A percentile compares a stretch with the other conserved stretches of the same genome.
Evolutionary conservation across 2,888 invertebrate genomes (phyloP).

Genomic region (Melolontha melolontha): DNA sequence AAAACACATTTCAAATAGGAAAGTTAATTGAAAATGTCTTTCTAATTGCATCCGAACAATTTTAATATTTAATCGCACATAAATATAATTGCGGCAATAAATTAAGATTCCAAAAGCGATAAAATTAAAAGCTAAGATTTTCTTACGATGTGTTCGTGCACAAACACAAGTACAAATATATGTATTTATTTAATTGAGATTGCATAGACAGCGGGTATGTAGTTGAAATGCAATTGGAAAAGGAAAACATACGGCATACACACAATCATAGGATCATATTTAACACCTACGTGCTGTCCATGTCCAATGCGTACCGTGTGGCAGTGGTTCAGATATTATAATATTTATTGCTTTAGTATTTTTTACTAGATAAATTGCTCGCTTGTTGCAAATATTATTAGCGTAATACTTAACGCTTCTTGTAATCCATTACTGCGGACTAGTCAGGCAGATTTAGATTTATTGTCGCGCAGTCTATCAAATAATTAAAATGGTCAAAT

Average conservation of each 20-base stretch:
- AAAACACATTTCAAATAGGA: conserved; percentile 26
- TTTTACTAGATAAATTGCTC: conserved; percentile 23
- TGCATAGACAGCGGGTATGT: conserved; percentile 7
- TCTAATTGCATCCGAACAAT: conserved; percentile 26
- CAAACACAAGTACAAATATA: background rate
- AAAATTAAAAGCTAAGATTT: conserved; percentile 33
- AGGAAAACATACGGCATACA: background rate
- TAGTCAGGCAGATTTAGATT: conserved; percentile 8
- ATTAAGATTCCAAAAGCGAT: conserved; percentile 24
- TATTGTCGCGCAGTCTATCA: conserved; percentile 16
- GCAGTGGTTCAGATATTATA: conserved; percentile 19
- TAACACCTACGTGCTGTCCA: conserved; percentile 23
- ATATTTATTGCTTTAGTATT: conserved; percentile 19
- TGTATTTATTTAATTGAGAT: conserved; percentile 30
- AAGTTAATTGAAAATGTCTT: conserved; percentile 40
- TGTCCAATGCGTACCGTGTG: conserved; percentile 10
- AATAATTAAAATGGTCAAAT: conserved; percentile 21
- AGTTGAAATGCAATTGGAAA: background rate
- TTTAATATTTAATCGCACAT: conserved; percentile 36
- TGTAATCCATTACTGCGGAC: conserved; percentile 23
- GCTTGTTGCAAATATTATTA: conserved; percentile 35
- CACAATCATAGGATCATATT: conserved; percentile 9
- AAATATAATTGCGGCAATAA: conserved; percentile 33
- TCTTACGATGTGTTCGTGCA: conserved; percentile 4
- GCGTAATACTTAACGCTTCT: conserved; percentile 34